Evolutionary conservation across 2,113 vertebrate genomes (phyloP).

Genomic region (Otolemur garnettii): DNA sequence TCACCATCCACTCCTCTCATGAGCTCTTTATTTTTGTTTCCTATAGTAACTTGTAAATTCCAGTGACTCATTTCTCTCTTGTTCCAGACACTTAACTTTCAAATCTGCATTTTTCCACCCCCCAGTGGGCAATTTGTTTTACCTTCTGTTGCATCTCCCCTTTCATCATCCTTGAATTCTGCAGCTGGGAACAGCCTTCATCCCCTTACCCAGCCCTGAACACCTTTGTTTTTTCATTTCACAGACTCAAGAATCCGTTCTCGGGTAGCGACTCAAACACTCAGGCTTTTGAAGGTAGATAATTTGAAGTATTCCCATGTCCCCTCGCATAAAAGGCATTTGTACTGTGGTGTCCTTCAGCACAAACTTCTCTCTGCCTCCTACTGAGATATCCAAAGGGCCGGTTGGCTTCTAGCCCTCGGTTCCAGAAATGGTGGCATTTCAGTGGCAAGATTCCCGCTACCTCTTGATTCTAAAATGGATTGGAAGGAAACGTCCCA

Average conservation of each 20-base stretch:
- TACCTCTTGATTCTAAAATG: constrained; percentile 61
- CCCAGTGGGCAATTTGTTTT: constrained; percentile 74
- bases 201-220: constrained; percentile 57
- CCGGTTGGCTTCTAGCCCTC: constrained; percentile 71
- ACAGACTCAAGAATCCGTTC: constrained; percentile 69
- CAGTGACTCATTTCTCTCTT: constrained; percentile 80
- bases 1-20: not conserved
- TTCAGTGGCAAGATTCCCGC: constrained; percentile 74
- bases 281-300: constrained; percentile 82
- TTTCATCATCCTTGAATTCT: constrained; percentile 76
- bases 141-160: constrained; percentile 55
- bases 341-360: constrained; percentile 80
- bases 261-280: constrained; percentile 50
- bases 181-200: constrained; percentile 73
- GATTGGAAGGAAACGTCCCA: not conserved
- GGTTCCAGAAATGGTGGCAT: constrained; percentile 72
- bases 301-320: constrained; percentile 84
- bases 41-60: constrained; percentile 75
- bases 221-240: constrained; percentile 71
- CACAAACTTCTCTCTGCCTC: constrained; percentile 80
- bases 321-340: constrained; percentile 78
- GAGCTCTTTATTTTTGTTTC: constrained; percentile 74
- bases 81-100: constrained; percentile 82
- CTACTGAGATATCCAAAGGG: constrained; percentile 80
- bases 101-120: constrained; percentile 74